Base-by-base conservation (phyloP, 2,113 vertebrate species). In the Cynopterus brachyotis region DNA sequence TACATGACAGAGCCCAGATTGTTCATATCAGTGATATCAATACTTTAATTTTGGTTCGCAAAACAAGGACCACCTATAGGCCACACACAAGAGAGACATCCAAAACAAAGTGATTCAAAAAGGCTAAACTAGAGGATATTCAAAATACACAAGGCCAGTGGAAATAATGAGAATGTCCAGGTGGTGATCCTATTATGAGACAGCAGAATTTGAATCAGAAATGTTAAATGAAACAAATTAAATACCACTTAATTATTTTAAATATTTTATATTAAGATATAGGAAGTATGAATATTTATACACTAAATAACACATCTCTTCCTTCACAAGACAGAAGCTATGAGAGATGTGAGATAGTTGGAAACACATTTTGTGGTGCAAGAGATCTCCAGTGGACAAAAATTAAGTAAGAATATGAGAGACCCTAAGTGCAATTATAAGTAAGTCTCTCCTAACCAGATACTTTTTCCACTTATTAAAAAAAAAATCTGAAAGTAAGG, bases 71-170 rank as follows among this genome's bases (percentile, higher is more conserved):
- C 70, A 70, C 5, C 19, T 28, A 28, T 3, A 3, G 0, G 9
- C n/a, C 35, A 15, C 19, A 45, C 0, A 9, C 10, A 6, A 32
- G 17, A 59, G 26, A 30, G 16, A 78, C 20, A 32, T 4, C 12
- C 28, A n/a, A 30, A 57, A n/a, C 50, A 45, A 79, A 80, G 67
- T 15, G 8, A 62, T 5, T 26, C 67, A 13, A 26, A 30, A 66
- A 17, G 6, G 9, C 6, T 3, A 26, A 16, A 7, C 7, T 19
- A 64, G 24, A 40, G 47, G 12, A 0, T 26, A 3, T 55, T 9
- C 19, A 40, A 70, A 28, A 37, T 16, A 17, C 24, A 13, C 24
- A 35, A 2, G 2, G 42, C 64, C 80, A 32, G 5, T 6, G 17
- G 59, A 32, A 12, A 7, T 13, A 3, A 2, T 1, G 40, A 75